A percentile compares a stretch with the other conserved stretches of the same genome.
Evolutionary conservation across 2,888 invertebrate genomes (phyloP).

Genomic region (Hydrotaea diabolus): DNA sequence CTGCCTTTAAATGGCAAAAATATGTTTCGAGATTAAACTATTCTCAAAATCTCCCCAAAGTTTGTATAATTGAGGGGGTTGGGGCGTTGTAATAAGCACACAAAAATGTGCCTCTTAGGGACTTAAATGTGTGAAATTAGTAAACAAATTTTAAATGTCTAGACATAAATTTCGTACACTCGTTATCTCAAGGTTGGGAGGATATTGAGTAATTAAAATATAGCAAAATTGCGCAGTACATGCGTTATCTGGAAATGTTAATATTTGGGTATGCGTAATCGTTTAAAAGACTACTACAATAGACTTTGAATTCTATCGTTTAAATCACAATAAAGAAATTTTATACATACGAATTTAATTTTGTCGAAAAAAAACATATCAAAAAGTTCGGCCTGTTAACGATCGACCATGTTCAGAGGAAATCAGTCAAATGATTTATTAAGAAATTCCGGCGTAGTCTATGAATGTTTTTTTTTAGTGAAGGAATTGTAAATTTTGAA

Average conservation of each 20-base stretch:
- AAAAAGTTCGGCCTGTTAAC: no score
- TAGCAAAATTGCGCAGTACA: conserved; percentile 12
- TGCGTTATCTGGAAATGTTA: background rate
- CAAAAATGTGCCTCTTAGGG: background rate
- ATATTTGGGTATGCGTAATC: no score
- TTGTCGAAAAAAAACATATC: no score
- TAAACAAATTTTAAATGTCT: background rate
- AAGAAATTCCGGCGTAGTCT: no score
- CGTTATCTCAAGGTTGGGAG: background rate
- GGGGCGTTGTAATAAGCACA: background rate
- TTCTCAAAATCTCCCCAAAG: background rate
- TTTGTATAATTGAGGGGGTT: background rate
- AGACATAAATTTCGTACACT: conserved; percentile 2
- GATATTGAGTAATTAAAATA: background rate
- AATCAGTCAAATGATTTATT: no score
- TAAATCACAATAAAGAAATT: conserved; percentile 2
- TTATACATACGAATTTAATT: background rate
- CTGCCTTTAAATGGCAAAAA: no score
- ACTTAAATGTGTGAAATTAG: background rate
- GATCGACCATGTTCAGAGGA: no score
- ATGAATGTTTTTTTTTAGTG: no score
- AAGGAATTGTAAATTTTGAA: no score
- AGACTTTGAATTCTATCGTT: background rate
- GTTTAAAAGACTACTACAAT: no score
- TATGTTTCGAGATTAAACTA: background rate